Percentiles rank a stretch among this genome's conserved stretches.
phyloP scores from a whole-genome alignment of 2,797 vertebrate species.

The Acridotheres tristis region DNA sequence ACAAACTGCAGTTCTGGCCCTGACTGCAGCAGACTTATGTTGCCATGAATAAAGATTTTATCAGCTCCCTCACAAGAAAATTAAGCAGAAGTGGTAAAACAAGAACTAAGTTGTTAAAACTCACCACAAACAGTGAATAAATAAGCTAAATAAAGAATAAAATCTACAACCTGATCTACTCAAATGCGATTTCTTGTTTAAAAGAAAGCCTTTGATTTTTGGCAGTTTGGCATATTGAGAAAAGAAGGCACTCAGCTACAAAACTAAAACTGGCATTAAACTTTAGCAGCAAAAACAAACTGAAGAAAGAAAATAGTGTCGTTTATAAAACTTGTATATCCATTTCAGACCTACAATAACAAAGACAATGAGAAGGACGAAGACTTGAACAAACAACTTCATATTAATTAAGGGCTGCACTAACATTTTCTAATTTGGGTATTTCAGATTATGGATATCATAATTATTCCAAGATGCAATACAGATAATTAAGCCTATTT shows the following conservation, averaged over 20 bases:
- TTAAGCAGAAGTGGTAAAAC: background rate
- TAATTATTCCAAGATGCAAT: background rate
- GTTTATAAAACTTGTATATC: background rate
- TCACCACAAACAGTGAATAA: background rate
- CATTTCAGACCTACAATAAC: background rate
- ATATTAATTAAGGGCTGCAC: background rate
- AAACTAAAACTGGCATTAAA: background rate
- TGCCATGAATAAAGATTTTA: background rate
- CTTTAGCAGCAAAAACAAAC: background rate
- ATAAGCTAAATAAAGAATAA: background rate
- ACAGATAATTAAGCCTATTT: background rate
- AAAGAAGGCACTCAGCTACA: background rate
- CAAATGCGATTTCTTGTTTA: background rate
- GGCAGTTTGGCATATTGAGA: background rate
- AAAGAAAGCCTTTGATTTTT: background rate
- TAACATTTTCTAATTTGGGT: background rate
- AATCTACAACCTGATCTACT: background rate
- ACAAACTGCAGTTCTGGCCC: background rate
- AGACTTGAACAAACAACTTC: background rate
- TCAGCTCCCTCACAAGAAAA: background rate
- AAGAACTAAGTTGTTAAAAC: background rate
- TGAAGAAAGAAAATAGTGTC: background rate
- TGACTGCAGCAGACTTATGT: fast-evolving
- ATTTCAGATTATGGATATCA: background rate
- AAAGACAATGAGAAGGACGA: background rate